Evolutionary conservation across 1,140 invertebrate species (phyloP).

Genomic region (Temnothorax nylanderi): DNA sequence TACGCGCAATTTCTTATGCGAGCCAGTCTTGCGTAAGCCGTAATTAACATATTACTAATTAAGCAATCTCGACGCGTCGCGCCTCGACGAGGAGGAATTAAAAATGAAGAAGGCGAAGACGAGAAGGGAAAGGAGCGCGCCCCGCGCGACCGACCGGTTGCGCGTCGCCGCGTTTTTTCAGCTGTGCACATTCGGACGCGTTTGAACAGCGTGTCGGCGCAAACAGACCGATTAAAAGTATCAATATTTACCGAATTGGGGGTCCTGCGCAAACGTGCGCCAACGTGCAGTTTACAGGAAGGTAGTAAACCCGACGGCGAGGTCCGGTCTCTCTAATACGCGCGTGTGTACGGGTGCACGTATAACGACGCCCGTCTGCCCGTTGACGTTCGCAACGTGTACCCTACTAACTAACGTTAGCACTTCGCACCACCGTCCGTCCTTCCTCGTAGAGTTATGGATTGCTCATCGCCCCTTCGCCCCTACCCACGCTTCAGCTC

Average conservation of each 20-base stretch:
- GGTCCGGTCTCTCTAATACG: slow-evolving; percentile 35
- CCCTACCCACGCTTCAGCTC: background rate
- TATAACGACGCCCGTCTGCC: slow-evolving; percentile 20
- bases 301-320: slow-evolving; percentile 41
- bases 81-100: background rate
- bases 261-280: slow-evolving; percentile 59
- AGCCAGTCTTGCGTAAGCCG: background rate
- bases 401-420: slow-evolving; percentile 57
- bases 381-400: slow-evolving; percentile 58
- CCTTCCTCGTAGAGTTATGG: slow-evolving; percentile 18
- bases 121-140: too few species aligned
- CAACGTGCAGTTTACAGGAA: slow-evolving; percentile 48
- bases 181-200: slow-evolving; percentile 65
- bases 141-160: background rate
- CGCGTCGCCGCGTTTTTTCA: slow-evolving; percentile 70
- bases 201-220: slow-evolving; percentile 62
- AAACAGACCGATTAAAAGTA: slow-evolving; percentile 81
- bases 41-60: slow-evolving; percentile 40
- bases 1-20: background rate
- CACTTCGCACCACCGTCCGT: slow-evolving; percentile 41
- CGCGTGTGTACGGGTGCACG: slow-evolving; percentile 3
- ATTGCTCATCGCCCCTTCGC: background rate
- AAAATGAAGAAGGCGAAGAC: background rate
- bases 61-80: slow-evolving; percentile 1
- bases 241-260: slow-evolving; percentile 79